Base-by-base conservation (phyloP, 92 coral and sea anemone genomes). In the Actinernus sp. region DNA sequence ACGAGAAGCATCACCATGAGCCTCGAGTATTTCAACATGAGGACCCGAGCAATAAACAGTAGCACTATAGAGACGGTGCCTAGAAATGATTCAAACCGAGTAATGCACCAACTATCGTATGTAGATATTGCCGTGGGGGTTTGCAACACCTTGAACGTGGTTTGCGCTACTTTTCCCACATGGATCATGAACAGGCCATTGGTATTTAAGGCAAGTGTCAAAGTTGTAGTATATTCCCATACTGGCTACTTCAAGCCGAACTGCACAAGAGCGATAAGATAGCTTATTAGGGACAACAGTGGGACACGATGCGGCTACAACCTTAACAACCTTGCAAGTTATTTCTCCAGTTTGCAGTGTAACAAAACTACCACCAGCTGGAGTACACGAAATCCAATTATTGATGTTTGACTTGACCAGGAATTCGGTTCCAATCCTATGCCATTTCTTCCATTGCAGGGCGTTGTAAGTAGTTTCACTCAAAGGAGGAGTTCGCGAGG, bases 101-200 rank as follows among this genome's bases (percentile, higher is more conserved):
- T n/a, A n/a, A n/a, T n/a, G n/a, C n/a, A n/a, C n/a, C n/a, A n/a
- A n/a, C n/a, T n/a, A n/a, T n/a, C n/a, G n/a, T n/a, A n/a, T n/a
- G n/a, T n/a, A n/a, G n/a, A n/a, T n/a, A n/a, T n/a, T n/a, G n/a
- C n/a, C n/a, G n/a, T n/a, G n/a, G n/a, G n/a, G n/a, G n/a, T n/a
- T n/a, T n/a, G n/a, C n/a, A n/a, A n/a, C n/a, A n/a, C n/a, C n/a
- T n/a, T n/a, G n/a, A n/a, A n/a, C n/a, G n/a, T n/a, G n/a, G n/a
- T n/a, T n/a, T n/a, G n/a, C n/a, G n/a, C n/a, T n/a, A n/a, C n/a
- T n/a, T n/a, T 45, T 45, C 18, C 11, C 10, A 45, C 52, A 45
- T 18, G 52, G 52, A 18, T 45, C 52, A 23, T 45, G 52, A 45
- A 45, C 5, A 45, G 52, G 52, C 52, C 52, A 45, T 4, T 17